A percentile compares a stretch with the other conserved stretches of the same genome.
phyloP scores from a whole-genome alignment of 2,888 invertebrate genomes.

The Drosophila acutilabella region DNA sequence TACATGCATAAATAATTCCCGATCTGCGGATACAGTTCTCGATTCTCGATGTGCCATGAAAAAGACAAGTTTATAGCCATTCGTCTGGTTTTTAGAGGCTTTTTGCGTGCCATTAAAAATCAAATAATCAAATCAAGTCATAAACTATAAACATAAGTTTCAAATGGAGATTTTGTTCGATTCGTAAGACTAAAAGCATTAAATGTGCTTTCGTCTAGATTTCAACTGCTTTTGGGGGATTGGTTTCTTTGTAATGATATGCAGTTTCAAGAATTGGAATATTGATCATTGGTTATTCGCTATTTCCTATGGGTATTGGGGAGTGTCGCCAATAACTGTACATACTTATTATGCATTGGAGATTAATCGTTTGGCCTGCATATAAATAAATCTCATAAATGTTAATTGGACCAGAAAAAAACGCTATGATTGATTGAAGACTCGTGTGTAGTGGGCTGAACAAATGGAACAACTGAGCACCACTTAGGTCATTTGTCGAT shows the following conservation, averaged over 20 bases:
- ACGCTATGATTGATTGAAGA: conserved; percentile 39
- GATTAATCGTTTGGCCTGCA: conserved; percentile 20
- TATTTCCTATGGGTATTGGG: conserved; percentile 12
- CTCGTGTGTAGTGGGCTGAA: conserved; percentile 17
- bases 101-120: conserved; percentile 37
- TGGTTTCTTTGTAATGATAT: conserved; percentile 48
- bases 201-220: conserved; percentile 5
- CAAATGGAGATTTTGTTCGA: conserved; percentile 26
- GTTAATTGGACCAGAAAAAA: conserved; percentile 55
- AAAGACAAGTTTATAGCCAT: conserved; percentile 64
- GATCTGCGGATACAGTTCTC: conserved; percentile 10
- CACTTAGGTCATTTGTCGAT: not conserved
- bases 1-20: conserved; percentile 58
- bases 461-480: not conserved
- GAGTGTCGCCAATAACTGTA: conserved; percentile 43
- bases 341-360: conserved; percentile 31
- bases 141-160: conserved; percentile 33
- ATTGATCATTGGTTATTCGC: conserved; percentile 6
- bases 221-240: conserved; percentile 28
- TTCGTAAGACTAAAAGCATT: conserved; percentile 31
- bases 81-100: conserved; percentile 21
- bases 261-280: conserved; percentile 29
- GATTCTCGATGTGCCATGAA: conserved; percentile 53
- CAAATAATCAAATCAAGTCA: conserved; percentile 38
- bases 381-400: conserved; percentile 21